Evolutionary conservation across 2,113 vertebrate genomes (phyloP).

Genomic region (Scartelaos histophorus): DNA sequence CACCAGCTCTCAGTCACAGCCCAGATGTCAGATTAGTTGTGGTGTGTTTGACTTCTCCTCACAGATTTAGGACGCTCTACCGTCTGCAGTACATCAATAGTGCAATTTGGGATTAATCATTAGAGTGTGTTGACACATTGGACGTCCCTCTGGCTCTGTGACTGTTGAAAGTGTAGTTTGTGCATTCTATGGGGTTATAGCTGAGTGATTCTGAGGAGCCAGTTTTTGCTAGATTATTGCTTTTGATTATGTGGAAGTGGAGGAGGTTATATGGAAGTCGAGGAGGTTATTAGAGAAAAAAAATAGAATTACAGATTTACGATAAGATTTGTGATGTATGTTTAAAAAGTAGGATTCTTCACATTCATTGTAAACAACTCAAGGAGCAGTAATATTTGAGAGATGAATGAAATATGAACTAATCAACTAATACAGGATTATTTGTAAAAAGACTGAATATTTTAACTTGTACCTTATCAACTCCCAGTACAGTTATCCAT

Average conservation of each 20-base stretch:
- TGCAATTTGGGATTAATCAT: slow-evolving; percentile 20
- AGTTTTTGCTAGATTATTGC: neutral
- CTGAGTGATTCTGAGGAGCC: slow-evolving; percentile 32
- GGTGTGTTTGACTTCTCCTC: neutral
- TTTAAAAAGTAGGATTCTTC: too few species aligned
- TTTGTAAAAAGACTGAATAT: too few species aligned
- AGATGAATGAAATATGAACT: too few species aligned
- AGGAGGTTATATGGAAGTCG: neutral
- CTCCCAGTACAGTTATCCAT: neutral
- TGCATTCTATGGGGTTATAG: slow-evolving; percentile 44
- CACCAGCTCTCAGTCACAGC: neutral
- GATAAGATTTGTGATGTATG: too few species aligned
- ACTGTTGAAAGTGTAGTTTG: slow-evolving; percentile 32
- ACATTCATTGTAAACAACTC: too few species aligned
- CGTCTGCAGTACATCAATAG: slow-evolving; percentile 22
- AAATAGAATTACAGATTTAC: too few species aligned
- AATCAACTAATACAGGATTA: too few species aligned
- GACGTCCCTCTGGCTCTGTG: slow-evolving; percentile 35
- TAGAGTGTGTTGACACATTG: slow-evolving; percentile 56
- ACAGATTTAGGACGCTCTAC: slow-evolving; percentile 4
- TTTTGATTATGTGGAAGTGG: neutral
- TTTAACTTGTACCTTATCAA: slow-evolving; percentile 6
- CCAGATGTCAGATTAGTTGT: slow-evolving; percentile 1
- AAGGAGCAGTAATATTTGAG: too few species aligned
- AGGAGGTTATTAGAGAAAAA: too few species aligned